Base-by-base conservation (phyloP, 2,888 invertebrate species). In the Pecten maximus region DNA sequence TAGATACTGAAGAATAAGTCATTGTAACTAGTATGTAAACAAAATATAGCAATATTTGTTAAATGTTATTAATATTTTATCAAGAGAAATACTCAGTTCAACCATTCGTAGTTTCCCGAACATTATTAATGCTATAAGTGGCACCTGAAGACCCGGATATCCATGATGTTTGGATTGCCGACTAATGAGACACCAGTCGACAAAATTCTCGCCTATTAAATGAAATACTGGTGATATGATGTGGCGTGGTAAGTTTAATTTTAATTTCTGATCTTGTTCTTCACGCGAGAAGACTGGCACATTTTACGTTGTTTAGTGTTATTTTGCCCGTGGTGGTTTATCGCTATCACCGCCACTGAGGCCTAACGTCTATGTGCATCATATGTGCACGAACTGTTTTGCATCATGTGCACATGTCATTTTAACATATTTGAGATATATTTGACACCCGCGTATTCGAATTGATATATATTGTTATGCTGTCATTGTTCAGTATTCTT, bases 81-180 rank as follows among this genome's bases (percentile, higher is more conserved):
- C 16, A 54, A 19, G 2, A 54, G 50, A 54, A 19, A 54, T 19
- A 54, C 15, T 23, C 50, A 19, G 3, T 12, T 12, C 50, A 54
- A 19, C 15, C 50, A 3, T 54, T 19, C 19, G 19, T 12, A 54
- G 15, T 19, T 54, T 54, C 19, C 19, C 15, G 50, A 10, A 19
- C 50, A 54, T 54, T 54, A 54, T 54, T 54, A 60, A 60, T 60
- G 60, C 23, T 60, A 60, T 60, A 60, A 60, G 60, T 60, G 60
- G 60, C 23, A 16, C 2, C 3, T 48, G 23, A 60, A 60, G n/a
- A 60, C 60, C 60, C 60, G 60, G 60, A 60, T 60, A 60, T 60
- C n/a, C 23, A 60, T 60, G n/a, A 23, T 23, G 23, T 60, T 60
- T 23, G 23, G 60, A 60, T 2, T 60, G 23, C 8, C 60, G 60